Conservation (phyloP, 1,140 invertebrate species). For the Tetramorium alpestre region DNA sequence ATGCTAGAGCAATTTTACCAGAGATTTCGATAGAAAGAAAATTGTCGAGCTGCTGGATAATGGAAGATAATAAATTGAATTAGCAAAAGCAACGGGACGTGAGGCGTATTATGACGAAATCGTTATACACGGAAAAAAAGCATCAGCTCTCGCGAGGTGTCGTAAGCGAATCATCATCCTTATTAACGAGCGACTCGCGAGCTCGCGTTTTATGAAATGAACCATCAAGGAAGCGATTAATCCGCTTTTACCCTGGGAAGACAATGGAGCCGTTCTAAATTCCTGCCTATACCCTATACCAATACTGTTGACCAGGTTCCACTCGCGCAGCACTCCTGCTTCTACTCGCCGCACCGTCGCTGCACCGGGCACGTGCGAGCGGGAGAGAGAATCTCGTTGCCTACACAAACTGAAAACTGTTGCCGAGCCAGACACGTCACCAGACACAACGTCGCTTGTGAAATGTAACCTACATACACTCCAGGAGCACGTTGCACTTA, state of each 20-base stretch:
- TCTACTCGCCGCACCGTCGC: conserved; percentile 15
- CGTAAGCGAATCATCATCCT: conserved; percentile 55
- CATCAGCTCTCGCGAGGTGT: conserved; percentile 53
- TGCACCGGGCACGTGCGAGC: conserved; percentile 50
- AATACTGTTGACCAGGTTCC: conserved; percentile 62
- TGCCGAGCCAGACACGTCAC: conserved; percentile 74
- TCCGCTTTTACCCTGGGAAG: conserved; percentile 54
- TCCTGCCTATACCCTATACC: conserved; percentile 56
- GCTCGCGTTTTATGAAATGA: conserved; percentile 8
- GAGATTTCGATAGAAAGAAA: background rate
- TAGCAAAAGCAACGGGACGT: conserved; percentile 3
- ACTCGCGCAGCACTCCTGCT: conserved; percentile 10
- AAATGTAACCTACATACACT: conserved; percentile 74
- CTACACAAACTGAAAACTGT: conserved; percentile 57
- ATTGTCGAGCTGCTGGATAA: conserved; percentile 21
- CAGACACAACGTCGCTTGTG: conserved; percentile 74
- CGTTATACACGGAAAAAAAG: conserved; percentile 39
- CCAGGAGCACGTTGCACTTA: conserved; percentile 64
- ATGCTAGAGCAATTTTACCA: background rate
- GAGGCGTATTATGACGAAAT: conserved; percentile 63
- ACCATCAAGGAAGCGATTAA: conserved; percentile 64
- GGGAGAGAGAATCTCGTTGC: conserved; percentile 60
- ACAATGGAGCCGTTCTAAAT: conserved; percentile 76
- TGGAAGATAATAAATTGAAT: conserved; percentile 57
- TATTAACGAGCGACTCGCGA: background rate